Evolutionary conservation across 2,888 invertebrate species (phyloP).

Genomic region (Prostheceraeus crozeri): DNA sequence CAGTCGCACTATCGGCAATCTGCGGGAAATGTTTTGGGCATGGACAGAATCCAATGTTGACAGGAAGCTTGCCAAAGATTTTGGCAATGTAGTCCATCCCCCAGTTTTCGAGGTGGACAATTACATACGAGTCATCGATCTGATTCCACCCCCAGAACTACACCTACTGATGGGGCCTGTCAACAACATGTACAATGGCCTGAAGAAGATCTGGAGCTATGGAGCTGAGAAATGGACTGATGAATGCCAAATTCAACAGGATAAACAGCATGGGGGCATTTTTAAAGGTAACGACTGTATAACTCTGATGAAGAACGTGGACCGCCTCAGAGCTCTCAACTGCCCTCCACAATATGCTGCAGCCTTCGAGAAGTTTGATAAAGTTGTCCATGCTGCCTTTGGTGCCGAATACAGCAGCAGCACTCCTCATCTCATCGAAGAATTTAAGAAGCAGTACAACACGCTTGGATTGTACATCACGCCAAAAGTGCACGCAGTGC

Average conservation of each 20-base stretch:
- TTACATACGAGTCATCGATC: no score
- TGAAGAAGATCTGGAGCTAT: conserved; percentile 8
- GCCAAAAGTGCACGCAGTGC: conserved; percentile 19
- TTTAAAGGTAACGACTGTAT: conserved; percentile 11
- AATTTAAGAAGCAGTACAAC: neutral
- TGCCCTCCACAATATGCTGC: conserved; percentile 2
- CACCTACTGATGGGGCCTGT: conserved; percentile 14
- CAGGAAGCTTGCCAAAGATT: no score
- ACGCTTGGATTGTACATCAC: neutral
- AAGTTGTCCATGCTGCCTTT: neutral
- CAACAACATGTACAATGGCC: conserved; percentile 10
- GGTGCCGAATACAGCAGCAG: neutral
- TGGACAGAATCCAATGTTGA: no score
- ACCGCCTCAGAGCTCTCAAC: neutral
- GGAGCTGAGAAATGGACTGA: conserved; percentile 21
- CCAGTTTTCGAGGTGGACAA: no score
- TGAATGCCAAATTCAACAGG: neutral
- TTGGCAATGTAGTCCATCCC: no score
- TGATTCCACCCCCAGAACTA: neutral
- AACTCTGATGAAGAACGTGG: conserved; percentile 9
- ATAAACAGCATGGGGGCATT: conserved; percentile 10
- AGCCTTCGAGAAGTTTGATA: conserved; percentile 4
- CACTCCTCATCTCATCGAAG: neutral
- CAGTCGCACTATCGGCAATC: no score
- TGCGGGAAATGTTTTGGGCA: no score